phyloP scores from a whole-genome alignment of 2,113 vertebrate genomes.

The Ciconia boyciana region DNA sequence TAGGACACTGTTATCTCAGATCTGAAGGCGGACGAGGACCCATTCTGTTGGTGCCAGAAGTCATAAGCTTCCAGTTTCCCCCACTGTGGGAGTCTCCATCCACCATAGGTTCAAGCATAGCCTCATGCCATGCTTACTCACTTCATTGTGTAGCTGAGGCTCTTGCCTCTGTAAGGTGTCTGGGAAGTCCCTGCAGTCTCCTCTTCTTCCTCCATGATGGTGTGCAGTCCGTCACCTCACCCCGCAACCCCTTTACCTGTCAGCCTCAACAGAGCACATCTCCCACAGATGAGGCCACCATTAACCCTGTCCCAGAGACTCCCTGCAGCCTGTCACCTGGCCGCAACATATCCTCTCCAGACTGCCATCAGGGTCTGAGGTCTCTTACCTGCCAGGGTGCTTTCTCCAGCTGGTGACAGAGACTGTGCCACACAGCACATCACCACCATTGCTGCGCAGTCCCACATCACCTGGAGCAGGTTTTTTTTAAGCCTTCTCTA shows the following conservation, averaged over 20 bases:
- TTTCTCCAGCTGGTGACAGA: neutral
- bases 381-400: neutral
- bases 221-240: neutral
- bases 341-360: neutral
- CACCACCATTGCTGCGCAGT: neutral
- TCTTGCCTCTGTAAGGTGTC: neutral
- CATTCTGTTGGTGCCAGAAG: neutral
- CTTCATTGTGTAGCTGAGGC: neutral
- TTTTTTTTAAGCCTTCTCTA: neutral
- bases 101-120: neutral
- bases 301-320: neutral
- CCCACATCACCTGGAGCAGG: neutral
- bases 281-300: neutral
- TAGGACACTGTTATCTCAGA: neutral
- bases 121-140: neutral
- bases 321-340: neutral
- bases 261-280: neutral
- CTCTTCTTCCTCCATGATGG: neutral
- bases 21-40: neutral
- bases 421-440: rapidly evolving
- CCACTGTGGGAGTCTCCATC: neutral
- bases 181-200: neutral
- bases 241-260: neutral
- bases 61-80: neutral
- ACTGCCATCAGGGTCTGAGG: neutral